Conservation (phyloP, 2,888 invertebrate species). For the Sycophila texana region DNA sequence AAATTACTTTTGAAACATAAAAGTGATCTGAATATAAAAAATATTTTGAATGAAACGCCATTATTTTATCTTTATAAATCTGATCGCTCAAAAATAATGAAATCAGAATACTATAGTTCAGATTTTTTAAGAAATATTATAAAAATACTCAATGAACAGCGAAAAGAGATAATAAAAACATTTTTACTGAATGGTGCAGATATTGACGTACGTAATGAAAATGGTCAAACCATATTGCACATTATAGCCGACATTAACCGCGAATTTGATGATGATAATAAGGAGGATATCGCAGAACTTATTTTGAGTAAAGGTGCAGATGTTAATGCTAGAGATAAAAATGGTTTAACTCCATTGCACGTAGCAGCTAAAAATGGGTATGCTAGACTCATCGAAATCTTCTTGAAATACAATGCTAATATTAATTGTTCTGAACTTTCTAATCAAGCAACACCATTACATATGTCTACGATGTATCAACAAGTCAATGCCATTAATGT, state of each 20-base stretch:
- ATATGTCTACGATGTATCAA: slow-evolving; percentile 44
- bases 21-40: slow-evolving; percentile 44
- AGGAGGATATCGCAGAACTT: slow-evolving; percentile 47
- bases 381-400: slow-evolving; percentile 24
- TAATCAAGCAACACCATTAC: slow-evolving; percentile 41
- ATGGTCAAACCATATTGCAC: slow-evolving; percentile 38
- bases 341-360: slow-evolving; percentile 45
- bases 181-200: slow-evolving; percentile 39
- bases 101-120: background rate
- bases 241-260: slow-evolving; percentile 28
- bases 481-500: slow-evolving; percentile 26
- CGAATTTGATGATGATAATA: slow-evolving; percentile 24
- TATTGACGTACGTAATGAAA: slow-evolving; percentile 20
- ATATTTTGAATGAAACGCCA: slow-evolving; percentile 39
- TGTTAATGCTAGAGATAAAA: slow-evolving; percentile 26
- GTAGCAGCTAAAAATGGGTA: slow-evolving; percentile 45
- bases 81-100: slow-evolving; percentile 15
- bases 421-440: slow-evolving; percentile 29
- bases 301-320: slow-evolving; percentile 38
- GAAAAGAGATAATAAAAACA: slow-evolving; percentile 41
- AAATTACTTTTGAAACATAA: slow-evolving; percentile 42
- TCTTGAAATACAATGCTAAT: slow-evolving; percentile 38
- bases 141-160: slow-evolving; percentile 31
- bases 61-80: slow-evolving; percentile 44
- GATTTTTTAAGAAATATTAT: slow-evolving; percentile 20